Evolutionary conservation across 2,888 invertebrate genomes (phyloP), one percentile per base, ranked within the genome.

Genomic region (Sarcophaga rosellei): DNA sequence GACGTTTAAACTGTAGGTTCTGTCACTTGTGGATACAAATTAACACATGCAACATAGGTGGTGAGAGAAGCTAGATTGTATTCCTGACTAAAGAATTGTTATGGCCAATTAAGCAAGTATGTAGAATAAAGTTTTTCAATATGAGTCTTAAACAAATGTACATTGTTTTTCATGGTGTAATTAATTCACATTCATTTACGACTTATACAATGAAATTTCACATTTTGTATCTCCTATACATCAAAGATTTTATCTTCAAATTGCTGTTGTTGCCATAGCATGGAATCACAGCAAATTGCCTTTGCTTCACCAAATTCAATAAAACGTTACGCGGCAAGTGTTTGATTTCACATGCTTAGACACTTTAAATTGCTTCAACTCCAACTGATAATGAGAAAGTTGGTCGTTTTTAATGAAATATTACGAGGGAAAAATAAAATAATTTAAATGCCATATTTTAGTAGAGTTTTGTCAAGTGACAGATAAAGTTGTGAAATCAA

Each of bases 291-390:
- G 53, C 1, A 45, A 15, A 62, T 44, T 62, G 4, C 2, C 17
- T 20, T 45, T 6, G 61, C 20, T 53, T 6, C 1, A 35, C 61
- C 47, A 21, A 20, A 6, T 53, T 17, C 8, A 72, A 35, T 44
- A 15, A 66, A 66, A 66, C 53, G n/a, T 44, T 70, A 59, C 59
- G 25, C 3, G 20, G 44, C 86, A 86, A 78, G 78, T 86, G 86
- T 75, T 81, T 70, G 17, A 59, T 75, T 86, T 86, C 86, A 75
- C 86, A 85, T 59, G 65, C 6, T 45, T 44, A 73, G 68, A 6
- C 47, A 23, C 21, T 35, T 17, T 53, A 23, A 17, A 15, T 23
- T 59, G 4, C 2, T 66, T 20, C 17, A 57, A 15, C 53, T 80
- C 17, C 61, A 62, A n/a, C 17, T 35, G 63, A n/a, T 25, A 8